Evolutionary conservation across 2,888 invertebrate species (phyloP), one percentile per base, ranked within the genome.

Genomic region (Sacculina carcini): DNA sequence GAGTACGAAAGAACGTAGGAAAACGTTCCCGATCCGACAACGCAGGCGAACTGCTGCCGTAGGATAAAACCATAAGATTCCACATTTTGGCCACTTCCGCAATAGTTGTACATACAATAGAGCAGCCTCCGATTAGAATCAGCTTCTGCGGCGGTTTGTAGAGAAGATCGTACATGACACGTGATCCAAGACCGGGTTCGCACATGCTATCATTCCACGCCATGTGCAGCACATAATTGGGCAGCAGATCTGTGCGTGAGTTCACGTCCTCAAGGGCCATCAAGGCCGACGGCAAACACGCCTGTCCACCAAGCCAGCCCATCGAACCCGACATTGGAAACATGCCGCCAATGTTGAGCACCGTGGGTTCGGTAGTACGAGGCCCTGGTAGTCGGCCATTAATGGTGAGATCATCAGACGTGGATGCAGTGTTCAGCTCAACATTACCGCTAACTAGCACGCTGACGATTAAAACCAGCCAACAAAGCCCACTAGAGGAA

Each of bases 81-180:
- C 96, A 99, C 86, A 96, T 94, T 70, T 90, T 92, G 52, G 96
- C 96, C 39, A 96, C 92, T 69, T 98, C 96, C 2, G 96, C 96
- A 14, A 98, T 92, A 42, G 96, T 92, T 23, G 98, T 98, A 63
- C 96, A 96, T 26, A 98, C 96, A 9, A 92, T 92, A 60, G 92
- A 92, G 67, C 98, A 99, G 50, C 98, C 98, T 38, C 89, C 87
- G 50, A 98, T 71, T 55, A 94, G 69, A 73, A 92, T 79, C 62
- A 92, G 71, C 69, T 92, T 96, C 64, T 84, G 84, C 19, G 92
- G 92, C 55, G 79, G 79, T 67, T 82, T 87, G 73, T 98, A 98
- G 58, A 98, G 75, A 56, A 98, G 73, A 69, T 98, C 92, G 73
- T 96, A 98, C 81, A 98, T 85, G 51, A 94, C 90, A 62, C 92